These are phyloP conservation scores for Bufo gargarizans DNA, from an alignment of 2,113 vertebrate species.

Conservation along the genomic window DNA sequence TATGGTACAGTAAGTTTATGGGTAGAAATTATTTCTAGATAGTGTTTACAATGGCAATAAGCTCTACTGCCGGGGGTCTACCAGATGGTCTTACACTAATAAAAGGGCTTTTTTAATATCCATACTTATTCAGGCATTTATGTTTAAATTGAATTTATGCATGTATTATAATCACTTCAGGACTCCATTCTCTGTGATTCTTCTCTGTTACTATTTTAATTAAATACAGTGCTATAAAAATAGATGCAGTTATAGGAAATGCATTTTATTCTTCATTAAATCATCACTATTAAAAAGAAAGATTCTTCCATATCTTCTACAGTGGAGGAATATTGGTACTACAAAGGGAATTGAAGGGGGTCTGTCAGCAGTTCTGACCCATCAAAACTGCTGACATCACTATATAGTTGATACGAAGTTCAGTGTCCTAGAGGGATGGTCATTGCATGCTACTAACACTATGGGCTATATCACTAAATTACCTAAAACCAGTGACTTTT, in stretches of 20 bases:
- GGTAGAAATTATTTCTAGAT: neutral
- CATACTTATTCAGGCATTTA: neutral
- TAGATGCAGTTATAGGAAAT: neutral
- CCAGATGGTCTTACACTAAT: neutral
- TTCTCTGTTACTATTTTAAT: neutral
- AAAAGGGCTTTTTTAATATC: neutral
- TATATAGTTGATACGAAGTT: too few species aligned
- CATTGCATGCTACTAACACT: too few species aligned
- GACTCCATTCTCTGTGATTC: neutral
- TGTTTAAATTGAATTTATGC: neutral
- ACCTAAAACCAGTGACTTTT: too few species aligned
- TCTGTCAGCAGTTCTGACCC: too few species aligned
- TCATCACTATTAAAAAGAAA: neutral
- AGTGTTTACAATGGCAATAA: neutral
- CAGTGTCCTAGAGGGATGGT: too few species aligned
- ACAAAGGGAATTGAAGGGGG: neutral
- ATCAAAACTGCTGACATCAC: too few species aligned
- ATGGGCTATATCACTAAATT: too few species aligned
- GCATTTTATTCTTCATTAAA: neutral
- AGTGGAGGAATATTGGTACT: neutral
- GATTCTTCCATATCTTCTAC: neutral
- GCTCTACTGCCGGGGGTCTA: neutral
- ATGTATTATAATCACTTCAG: neutral
- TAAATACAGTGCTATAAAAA: neutral
- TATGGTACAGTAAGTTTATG: slow-evolving; percentile 3